A percentile compares a stretch with the other conserved stretches of the same genome.
These are phyloP conservation scores for Microcebus jonahi DNA, from an alignment of 2,113 vertebrate genomes.

Conservation along the genomic window DNA sequence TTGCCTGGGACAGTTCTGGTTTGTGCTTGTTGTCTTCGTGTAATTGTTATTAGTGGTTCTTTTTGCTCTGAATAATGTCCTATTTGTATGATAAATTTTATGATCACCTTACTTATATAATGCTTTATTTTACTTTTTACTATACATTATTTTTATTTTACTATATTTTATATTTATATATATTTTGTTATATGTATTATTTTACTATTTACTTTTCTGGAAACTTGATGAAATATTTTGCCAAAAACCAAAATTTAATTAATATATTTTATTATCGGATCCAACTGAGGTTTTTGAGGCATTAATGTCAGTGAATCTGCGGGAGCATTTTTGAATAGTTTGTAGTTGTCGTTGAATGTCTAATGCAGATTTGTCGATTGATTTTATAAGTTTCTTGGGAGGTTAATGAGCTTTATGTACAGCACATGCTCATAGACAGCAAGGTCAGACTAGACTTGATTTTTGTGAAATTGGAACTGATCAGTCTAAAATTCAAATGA, in stretches of 20 bases:
- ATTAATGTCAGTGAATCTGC: not conserved
- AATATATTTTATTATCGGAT: not conserved
- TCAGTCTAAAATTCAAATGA: not conserved
- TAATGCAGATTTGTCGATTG: not conserved
- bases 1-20: not conserved
- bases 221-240: conserved; percentile 26
- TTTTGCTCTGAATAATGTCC: not conserved
- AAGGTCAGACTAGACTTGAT: not conserved
- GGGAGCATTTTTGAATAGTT: not conserved
- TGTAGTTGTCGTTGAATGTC: not conserved
- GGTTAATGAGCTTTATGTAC: not conserved
- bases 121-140: not conserved
- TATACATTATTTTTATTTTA: too few relatives aligned
- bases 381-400: not conserved
- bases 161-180: too few relatives aligned
- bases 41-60: not conserved
- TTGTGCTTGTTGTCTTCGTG: not conserved
- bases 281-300: not conserved
- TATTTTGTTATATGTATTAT: too few relatives aligned
- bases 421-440: not conserved
- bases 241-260: not conserved
- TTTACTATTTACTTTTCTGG: not conserved
- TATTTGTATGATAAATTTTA: conserved; percentile 17
- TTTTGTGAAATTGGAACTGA: conserved; percentile 9
- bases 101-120: not conserved